Base-by-base conservation (phyloP, 2,888 invertebrate species). In the Periphyllus acericola region DNA sequence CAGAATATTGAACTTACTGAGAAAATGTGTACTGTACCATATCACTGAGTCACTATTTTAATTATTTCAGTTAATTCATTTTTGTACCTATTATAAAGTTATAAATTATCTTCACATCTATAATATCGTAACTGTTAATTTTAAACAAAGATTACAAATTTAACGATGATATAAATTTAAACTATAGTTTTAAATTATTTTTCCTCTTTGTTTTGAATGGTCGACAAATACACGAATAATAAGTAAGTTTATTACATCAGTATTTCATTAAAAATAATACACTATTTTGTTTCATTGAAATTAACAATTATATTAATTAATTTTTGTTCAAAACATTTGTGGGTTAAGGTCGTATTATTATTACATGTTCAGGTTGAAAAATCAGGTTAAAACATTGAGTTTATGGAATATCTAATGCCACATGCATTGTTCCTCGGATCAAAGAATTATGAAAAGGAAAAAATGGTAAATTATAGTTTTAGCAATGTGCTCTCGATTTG, bases 321-420 rank as follows among this genome's bases (percentile, higher is more conserved):
- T 40, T 82, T 82, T 72, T 52, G 25, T 52, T 17, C 46, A 25
- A 71, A 25, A 32, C 21, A 36, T 82, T 55, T 72, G 46, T 83
- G 19, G 71, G 82, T 83, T 83, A 83, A 83, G 83, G 72, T 34
- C 55, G 72, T 34, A 55, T 34, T 71, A 71, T 68, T 68, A 71
- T 71, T 14, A 25, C 36, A 32, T 55, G 83, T 83, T 83, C 83
- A 83, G 83, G 83, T 83, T 40, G 74, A 83, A 83, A 60, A 83
- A 83, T 21, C 83, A 36, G 83, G 83, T 83, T 75, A 83, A 36
- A 60, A 36, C 74, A 74, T 75, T 36, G 21, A 9, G 8, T n/a
- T 52, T 40, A 29, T 46, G 60, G 8, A 66, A 66, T 80, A 36
- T 80, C 3, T 79, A 79, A 79, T 79, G 60, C 34, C 71, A 32